A percentile compares a stretch with the other conserved stretches of the same genome.
Evolutionary conservation across 2,797 vertebrate species (phyloP).

Genomic region (Ptychadena robeensis): DNA sequence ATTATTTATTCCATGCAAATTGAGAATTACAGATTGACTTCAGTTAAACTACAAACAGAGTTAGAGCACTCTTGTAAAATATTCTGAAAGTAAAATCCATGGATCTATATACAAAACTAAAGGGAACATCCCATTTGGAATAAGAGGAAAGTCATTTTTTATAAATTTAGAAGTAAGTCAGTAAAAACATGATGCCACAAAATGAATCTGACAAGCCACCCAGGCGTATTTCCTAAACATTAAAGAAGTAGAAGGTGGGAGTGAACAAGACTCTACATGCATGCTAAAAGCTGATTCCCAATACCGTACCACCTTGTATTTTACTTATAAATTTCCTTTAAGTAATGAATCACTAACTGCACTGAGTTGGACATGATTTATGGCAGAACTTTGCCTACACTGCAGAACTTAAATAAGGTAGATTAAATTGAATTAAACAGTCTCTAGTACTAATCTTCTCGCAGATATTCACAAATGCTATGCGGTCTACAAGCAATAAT

Average conservation of each 20-base stretch:
- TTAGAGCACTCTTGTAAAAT: neutral
- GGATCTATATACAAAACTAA: neutral
- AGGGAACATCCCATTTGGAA: neutral
- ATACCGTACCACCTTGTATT: slow-evolving; percentile 14
- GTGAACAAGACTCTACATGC: neutral
- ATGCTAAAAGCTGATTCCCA: slow-evolving; percentile 1
- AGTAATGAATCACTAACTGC: slow-evolving; percentile 32
- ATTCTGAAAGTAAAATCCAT: neutral
- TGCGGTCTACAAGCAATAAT: slow-evolving; percentile 33
- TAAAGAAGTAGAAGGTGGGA: neutral
- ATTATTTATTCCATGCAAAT: too few species aligned
- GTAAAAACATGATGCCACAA: too few species aligned
- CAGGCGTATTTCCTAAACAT: neutral
- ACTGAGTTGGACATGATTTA: slow-evolving; percentile 30
- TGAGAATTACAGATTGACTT: too few species aligned
- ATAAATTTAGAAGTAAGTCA: neutral
- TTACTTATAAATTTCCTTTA: slow-evolving; percentile 27
- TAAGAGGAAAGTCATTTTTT: neutral
- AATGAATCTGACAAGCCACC: neutral
- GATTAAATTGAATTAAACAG: slow-evolving; percentile 56
- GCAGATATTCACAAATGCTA: slow-evolving; percentile 43
- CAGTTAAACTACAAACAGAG: neutral
- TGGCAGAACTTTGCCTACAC: slow-evolving; percentile 44
- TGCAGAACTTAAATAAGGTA: slow-evolving; percentile 51
- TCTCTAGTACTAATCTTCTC: slow-evolving; percentile 43